Base-by-base conservation (phyloP, 2,888 invertebrate genomes). In the Ashinkailepas kermadecensis region DNA sequence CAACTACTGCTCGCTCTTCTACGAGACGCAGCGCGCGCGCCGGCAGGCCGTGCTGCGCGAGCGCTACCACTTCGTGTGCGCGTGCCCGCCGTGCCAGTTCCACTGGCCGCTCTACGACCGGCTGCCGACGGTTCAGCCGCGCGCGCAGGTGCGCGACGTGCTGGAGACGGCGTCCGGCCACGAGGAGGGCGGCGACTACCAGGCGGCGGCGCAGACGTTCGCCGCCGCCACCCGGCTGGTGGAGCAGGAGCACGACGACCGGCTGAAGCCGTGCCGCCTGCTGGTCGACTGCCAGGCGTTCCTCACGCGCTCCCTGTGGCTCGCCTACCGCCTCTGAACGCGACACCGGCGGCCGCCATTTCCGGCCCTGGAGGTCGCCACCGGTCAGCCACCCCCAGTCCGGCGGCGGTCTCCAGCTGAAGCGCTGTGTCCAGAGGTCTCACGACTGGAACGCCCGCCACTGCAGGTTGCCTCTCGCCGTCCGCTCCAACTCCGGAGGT, bases 1-100 rank as follows among this genome's bases (percentile, higher is more conserved):
- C 83, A 88, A 89, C 81, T 89, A 89, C 81, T 89, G 89, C 18
- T 88, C 88, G 13, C 87, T 88, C 79, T 89, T 88, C 84, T 86
- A 89, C 10, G 86, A 84, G 10, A 86, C 86, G 54, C 80, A 85
- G 6, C 85, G 85, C 82, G 82, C 85, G 11, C 85, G 86, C 58
- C 86, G 89, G 64, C 86, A 86, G 78, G 85, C 86, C 64, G 84
- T 86, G 81, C 86, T 89, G 23, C 84, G 85, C 79, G 86, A 86
- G 56, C 89, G 89, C 82, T 89, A 89, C 85, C 86, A 87, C 83
- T 89, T 89, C 83, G 80, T 85, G 0, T 89, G 89, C 81, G 82
- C 82, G 18, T 89, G 89, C 83, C 85, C 86, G 21, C 87, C 89
- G 4, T 89, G 89, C 83, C 83, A 83, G 58, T 82, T 83, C 6